Evolutionary conservation across 2,888 invertebrate species (phyloP), one percentile per base, ranked within the genome.

Genomic region (Ischnura elegans): DNA sequence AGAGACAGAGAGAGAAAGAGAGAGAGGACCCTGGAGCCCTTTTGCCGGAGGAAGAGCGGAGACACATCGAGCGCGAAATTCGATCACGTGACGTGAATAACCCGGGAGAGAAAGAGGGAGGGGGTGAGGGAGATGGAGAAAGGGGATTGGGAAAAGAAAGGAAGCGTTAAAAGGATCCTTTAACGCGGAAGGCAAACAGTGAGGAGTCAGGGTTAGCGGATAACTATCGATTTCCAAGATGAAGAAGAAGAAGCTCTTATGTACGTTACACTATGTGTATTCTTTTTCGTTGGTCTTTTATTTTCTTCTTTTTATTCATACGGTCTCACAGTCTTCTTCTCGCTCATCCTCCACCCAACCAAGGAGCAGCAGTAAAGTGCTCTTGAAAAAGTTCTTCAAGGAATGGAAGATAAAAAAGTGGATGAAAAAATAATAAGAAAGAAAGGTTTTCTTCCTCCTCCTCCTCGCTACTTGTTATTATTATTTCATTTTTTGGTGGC

Each of bases 121-220:
- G 1, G 61, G n/a, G n/a, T 4, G n/a, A 61, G n/a, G 61, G n/a
- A 36, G 36, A 10, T 2, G 1, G n/a, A 66, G n/a, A 61, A 61
- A 10, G 51, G 51, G 61, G 61, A 61, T 16, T 61, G 13, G 16
- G 25, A n/a, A 61, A 76, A 76, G 76, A 76, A 76, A 36, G 76
- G 76, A 76, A 76, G 76, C 76, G 76, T 76, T 76, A 76, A 76
- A 51, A 76, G 76, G 76, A 76, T 76, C 76, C 76, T 76, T 76
- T 16, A 29, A 61, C 29, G 76, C 76, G 76, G 76, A 76, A 76
- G 76, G 76, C 76, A 76, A 76, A 76, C 76, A 76, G 76, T 51
- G 51, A 51, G 76, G 36, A 36, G 76, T 76, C 13, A 13, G 76
- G 76, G 76, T 21, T 36, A 36, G 29, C 29, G 36, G 76, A 29